Conservation (phyloP, 2,797 vertebrate genomes). For the Austrolebias charrua region DNA sequence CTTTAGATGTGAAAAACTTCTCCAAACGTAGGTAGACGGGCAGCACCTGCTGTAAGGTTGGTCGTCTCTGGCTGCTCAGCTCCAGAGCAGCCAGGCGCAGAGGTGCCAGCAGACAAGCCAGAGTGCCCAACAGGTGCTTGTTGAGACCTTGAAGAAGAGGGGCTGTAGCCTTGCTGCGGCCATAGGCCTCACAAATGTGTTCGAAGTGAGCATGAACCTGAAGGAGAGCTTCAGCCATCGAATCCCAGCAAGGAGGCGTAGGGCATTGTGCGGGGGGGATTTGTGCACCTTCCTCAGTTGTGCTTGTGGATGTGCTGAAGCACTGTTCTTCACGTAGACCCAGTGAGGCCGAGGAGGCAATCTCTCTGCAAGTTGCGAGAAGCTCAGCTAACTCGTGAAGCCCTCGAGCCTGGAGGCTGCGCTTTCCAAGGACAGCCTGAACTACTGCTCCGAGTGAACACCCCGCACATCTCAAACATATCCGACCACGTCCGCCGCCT, state of each 20-base stretch:
- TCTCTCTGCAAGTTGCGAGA: slow-evolving; percentile 90
- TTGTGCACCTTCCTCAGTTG: slow-evolving; percentile 83
- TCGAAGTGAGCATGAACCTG: slow-evolving; percentile 96
- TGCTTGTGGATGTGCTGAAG: slow-evolving; percentile 83
- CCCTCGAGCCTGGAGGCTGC: slow-evolving; percentile 94
- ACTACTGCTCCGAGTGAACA: slow-evolving; percentile 94
- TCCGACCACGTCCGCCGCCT: slow-evolving; percentile 80
- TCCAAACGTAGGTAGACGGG: slow-evolving; percentile 95
- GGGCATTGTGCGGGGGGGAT: slow-evolving; percentile 85
- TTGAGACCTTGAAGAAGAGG: slow-evolving; percentile 95
- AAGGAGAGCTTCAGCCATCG: slow-evolving; percentile 90
- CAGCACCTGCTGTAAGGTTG: slow-evolving; percentile 94
- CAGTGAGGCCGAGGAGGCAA: slow-evolving; percentile 87
- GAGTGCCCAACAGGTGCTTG: slow-evolving; percentile 93
- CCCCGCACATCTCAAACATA: slow-evolving; percentile 92
- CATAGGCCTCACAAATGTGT: slow-evolving; percentile 95
- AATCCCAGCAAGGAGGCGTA: slow-evolving; percentile 94
- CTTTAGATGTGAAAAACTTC: slow-evolving; percentile 98
- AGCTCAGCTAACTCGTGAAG: slow-evolving; percentile 96
- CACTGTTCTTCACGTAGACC: slow-evolving; percentile 86
- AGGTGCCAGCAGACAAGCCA: slow-evolving; percentile 90
- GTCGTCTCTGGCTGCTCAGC: slow-evolving; percentile 90
- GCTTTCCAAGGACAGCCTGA: slow-evolving; percentile 92
- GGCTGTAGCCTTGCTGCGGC: slow-evolving; percentile 92
- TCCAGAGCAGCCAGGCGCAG: slow-evolving; percentile 93